Percentiles rank a stretch among this genome's conserved stretches.
These are phyloP conservation scores for Dendrolimus houi DNA, from an alignment of 2,888 invertebrate species.

Conservation along the genomic window DNA sequence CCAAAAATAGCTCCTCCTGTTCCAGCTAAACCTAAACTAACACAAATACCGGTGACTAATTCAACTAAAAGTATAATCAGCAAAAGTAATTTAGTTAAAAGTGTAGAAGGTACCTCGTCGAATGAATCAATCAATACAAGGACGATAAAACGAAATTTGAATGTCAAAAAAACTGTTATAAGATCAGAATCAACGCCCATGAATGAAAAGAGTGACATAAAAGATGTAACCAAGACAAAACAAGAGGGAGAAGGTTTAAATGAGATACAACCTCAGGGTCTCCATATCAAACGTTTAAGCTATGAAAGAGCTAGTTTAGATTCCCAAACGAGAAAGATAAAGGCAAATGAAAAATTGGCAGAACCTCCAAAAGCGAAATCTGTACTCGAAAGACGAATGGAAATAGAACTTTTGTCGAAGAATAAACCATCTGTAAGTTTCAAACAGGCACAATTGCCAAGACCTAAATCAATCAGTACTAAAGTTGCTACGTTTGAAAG, in stretches of 20 bases:
- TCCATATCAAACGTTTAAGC: constrained; percentile 61
- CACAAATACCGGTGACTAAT: constrained; percentile 33
- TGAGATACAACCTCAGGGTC: constrained; percentile 30
- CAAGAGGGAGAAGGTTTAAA: constrained; percentile 20
- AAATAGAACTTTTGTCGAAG: constrained; percentile 60
- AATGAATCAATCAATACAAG: constrained; percentile 41
- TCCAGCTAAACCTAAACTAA: constrained; percentile 77
- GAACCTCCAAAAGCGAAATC: constrained; percentile 60
- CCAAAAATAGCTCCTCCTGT: constrained; percentile 79
- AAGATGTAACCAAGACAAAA: constrained; percentile 12
- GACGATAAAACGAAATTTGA: constrained; percentile 45
- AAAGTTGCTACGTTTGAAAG: constrained; percentile 59
- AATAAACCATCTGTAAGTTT: constrained; percentile 29
- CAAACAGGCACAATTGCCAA: constrained; percentile 46
- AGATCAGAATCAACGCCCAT: constrained; percentile 40
- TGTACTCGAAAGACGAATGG: constrained; percentile 63
- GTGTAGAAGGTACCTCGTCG: constrained; percentile 37
- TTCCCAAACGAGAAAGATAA: constrained; percentile 57
- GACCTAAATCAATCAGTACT: constrained; percentile 53
- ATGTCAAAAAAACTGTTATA: constrained; percentile 28
- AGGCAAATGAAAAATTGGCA: constrained; percentile 32
- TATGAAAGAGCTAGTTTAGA: constrained; percentile 70
- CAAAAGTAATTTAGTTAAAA: constrained; percentile 23
- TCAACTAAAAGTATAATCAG: constrained; percentile 28
- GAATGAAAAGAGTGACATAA: constrained; percentile 22